These are phyloP conservation scores for Meiosimyza platycephala DNA, from an alignment of 2,888 invertebrate species.

Conservation along the genomic window DNA sequence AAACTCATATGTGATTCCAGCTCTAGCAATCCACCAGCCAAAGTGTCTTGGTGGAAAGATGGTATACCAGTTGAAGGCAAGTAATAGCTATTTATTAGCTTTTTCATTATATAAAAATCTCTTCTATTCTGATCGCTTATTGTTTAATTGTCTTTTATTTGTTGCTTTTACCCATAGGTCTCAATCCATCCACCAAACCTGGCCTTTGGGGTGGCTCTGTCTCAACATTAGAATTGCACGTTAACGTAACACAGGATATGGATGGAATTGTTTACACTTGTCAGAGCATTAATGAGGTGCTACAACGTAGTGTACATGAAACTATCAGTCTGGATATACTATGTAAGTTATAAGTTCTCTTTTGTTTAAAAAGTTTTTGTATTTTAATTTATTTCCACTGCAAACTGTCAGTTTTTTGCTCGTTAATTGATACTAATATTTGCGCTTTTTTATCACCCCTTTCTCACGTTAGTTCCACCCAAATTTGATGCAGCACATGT, in stretches of 20 bases:
- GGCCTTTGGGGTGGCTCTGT: constrained; percentile 64
- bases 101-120: background rate
- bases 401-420: background rate
- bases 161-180: constrained; percentile 31
- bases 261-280: constrained; percentile 64
- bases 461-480: constrained; percentile 55
- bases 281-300: constrained; percentile 63
- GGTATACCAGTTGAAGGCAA: constrained; percentile 62
- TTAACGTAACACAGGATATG: constrained; percentile 63
- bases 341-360: constrained; percentile 53
- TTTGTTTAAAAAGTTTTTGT: background rate
- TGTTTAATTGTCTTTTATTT: background rate
- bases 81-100: background rate
- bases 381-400: background rate
- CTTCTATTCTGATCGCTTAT: background rate
- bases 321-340: constrained; percentile 62
- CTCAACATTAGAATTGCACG: constrained; percentile 60
- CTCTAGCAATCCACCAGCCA: constrained; percentile 63
- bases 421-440: constrained; percentile 25
- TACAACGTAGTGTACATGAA: constrained; percentile 63
- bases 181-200: constrained; percentile 60
- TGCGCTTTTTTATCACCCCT: background rate
- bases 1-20: constrained; percentile 64
- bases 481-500: constrained; percentile 59
- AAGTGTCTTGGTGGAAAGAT: constrained; percentile 65